Base-by-base conservation (phyloP, 2,888 invertebrate species). In the Tricholauxania praeusta region DNA sequence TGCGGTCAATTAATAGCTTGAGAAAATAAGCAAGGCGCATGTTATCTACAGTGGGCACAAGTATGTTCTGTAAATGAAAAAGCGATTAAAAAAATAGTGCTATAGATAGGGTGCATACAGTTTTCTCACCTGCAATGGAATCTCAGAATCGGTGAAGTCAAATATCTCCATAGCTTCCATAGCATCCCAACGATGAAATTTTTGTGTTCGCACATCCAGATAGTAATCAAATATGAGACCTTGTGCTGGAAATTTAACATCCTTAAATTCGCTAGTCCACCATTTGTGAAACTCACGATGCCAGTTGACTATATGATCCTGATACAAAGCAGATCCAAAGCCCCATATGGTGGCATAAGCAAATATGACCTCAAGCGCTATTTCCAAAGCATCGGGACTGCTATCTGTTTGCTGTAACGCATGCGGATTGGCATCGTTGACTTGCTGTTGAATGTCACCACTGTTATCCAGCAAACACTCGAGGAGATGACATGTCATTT, bases 241-340 rank as follows among this genome's bases (percentile, higher is more conserved):
- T 47, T 91, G 82, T 0, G 91, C 86, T 0, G 98, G 98, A 86
- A 98, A 95, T 87, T 96, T 96, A 70, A 98, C 90, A 22, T 94
- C 91, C 88, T 97, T 98, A 86, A 97, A 98, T 88, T 98, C 98
- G 76, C 93, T 93, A 48, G 91, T 90, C 91, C 97, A 98, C 97
- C 97, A 98, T 87, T 96, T 97, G 84, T 94, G 96, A 87, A 98
- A 98, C 85, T 98, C 98, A 76, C 93, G 93, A 69, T 97, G 91
- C 93, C 97, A 96, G 86, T 98, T 98, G 14, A 94, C 90, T 70
- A 96, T 88, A 88, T 96, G 93, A 87, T 98, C 97, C 89, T 96
- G 96, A 87, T 94, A 96, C 76, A 96, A 89, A 0, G 93, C 93
- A 0, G 97, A 96, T 4, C 98, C 98, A 83, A 98, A 98, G 2